These are phyloP conservation scores for Pseudochaenichthys georgianus DNA, from an alignment of 2,797 vertebrate species.

Conservation along the genomic window DNA sequence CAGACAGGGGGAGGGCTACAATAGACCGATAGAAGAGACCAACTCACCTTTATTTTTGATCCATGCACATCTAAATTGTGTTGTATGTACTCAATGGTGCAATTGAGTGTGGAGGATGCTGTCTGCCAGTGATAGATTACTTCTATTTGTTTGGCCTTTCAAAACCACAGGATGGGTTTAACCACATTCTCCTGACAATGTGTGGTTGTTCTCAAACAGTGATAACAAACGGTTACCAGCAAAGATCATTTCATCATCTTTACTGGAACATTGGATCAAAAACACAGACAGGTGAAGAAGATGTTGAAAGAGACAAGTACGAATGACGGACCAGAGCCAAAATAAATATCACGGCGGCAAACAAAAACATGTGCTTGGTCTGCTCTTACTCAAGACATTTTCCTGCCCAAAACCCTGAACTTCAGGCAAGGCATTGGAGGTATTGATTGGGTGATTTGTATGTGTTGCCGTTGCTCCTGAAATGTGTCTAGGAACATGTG, in stretches of 20 bases:
- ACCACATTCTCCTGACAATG: not conserved
- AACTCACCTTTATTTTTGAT: conserved; percentile 45
- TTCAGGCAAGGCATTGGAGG: conserved; percentile 24
- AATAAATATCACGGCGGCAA: conserved; percentile 11
- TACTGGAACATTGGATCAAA: not conserved
- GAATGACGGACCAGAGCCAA: conserved; percentile 6
- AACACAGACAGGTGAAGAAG: not conserved
- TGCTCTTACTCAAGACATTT: conserved; percentile 40
- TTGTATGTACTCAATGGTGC: conserved; percentile 45
- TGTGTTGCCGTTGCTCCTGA: conserved; percentile 65
- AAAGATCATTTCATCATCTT: not conserved
- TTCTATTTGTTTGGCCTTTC: conserved; percentile 66
- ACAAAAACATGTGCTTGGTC: conserved; percentile 17
- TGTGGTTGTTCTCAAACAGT: conserved; percentile 1
- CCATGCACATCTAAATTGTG: conserved; percentile 54
- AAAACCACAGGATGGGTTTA: conserved; percentile 33
- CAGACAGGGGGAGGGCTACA: conserved; percentile 7
- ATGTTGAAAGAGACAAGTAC: not conserved
- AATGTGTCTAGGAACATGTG: conserved; percentile 72
- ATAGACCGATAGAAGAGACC: conserved; percentile 36
- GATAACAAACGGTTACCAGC: not conserved
- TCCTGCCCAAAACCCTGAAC: conserved; percentile 31
- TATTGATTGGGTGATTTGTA: conserved; percentile 82
- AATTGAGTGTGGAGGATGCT: conserved; percentile 57
- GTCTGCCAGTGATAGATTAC: conserved; percentile 70